Evolutionary conservation across 2,888 invertebrate species (phyloP), one percentile per base, ranked within the genome.

Genomic region (Allacma fusca): DNA sequence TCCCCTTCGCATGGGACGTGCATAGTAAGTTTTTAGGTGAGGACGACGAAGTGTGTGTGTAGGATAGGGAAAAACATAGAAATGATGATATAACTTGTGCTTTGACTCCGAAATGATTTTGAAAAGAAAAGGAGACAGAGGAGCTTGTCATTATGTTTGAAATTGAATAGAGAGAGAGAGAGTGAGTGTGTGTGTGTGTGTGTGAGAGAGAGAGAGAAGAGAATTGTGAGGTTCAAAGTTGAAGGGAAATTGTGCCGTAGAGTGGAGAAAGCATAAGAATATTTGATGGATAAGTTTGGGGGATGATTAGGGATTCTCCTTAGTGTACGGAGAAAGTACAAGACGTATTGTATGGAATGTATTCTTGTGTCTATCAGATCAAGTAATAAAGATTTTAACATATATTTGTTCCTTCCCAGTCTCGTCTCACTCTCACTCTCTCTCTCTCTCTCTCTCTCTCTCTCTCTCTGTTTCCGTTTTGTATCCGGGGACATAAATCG

Each of bases 71-170:
- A 50, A 19, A n/a, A n/a, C n/a, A n/a, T n/a, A n/a, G n/a, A n/a
- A 50, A 50, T 5, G 16, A n/a, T 5, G 16, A 50, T 5, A 50
- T 1, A 50, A 19, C n/a, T n/a, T 62, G 62, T 62, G 62, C 62
- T 62, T 62, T 62, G 62, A 62, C 62, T 62, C 62, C 12, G 62
- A 62, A 62, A 62, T 24, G 4, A 62, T 23, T 62, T 12, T 62
- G 23, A 62, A 62, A 62, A 26, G 62, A 23, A 26, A 62, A 24
- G 62, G 16, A 62, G 50, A 50, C 4, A 62, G 62, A 21, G 23
- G 23, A 62, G 23, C 62, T 62, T 62, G 9, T 62, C 62, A 62
- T 62, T 62, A 23, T 24, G 24, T 24, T 62, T 21, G 23, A 24
- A 62, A 62, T 62, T 62, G 21, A 62, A 62, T 62, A 16, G 62